These are phyloP conservation scores for Psophia crepitans DNA, from an alignment of 2,113 vertebrate genomes.

Conservation along the genomic window DNA sequence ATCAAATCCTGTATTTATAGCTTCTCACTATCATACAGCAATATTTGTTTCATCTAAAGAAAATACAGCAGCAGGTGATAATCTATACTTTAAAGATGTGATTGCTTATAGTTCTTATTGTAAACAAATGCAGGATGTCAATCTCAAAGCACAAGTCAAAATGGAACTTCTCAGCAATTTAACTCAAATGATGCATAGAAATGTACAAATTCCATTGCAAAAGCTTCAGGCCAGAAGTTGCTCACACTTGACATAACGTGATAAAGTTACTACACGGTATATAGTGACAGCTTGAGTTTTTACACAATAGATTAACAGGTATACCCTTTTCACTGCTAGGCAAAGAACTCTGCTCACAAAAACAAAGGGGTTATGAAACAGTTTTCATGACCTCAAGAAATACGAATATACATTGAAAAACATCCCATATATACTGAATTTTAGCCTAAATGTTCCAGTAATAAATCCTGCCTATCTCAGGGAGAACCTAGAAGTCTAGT, in stretches of 20 bases:
- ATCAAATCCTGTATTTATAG: constrained; percentile 80
- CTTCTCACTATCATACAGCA: constrained; percentile 78
- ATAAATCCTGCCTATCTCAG: constrained; percentile 50
- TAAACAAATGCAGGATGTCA: constrained; percentile 72
- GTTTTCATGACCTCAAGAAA: constrained; percentile 55
- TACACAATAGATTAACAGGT: constrained; percentile 59
- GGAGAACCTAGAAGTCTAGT: constrained; percentile 54
- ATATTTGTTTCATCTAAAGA: constrained; percentile 77
- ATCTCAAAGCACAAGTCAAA: constrained; percentile 74
- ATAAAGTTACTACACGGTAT: constrained; percentile 70
- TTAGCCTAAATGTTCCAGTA: constrained; percentile 53
- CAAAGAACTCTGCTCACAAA: constrained; percentile 59
- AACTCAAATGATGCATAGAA: constrained; percentile 76
- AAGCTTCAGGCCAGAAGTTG: constrained; percentile 68
- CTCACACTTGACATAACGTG: constrained; percentile 70
- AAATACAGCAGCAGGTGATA: constrained; percentile 81
- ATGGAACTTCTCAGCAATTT: constrained; percentile 67
- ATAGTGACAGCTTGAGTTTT: constrained; percentile 61
- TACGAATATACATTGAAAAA: constrained; percentile 62
- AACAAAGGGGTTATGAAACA: constrained; percentile 58
- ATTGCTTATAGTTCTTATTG: constrained; percentile 74
- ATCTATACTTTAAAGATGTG: constrained; percentile 67
- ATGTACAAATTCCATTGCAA: constrained; percentile 64
- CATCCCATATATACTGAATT: constrained; percentile 60
- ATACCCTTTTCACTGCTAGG: constrained; percentile 58